A percentile compares a stretch with the other conserved stretches of the same genome.
These are phyloP conservation scores for Xiphophorus maculatus DNA, from an alignment of 2,113 vertebrate genomes.

Conservation along the genomic window DNA sequence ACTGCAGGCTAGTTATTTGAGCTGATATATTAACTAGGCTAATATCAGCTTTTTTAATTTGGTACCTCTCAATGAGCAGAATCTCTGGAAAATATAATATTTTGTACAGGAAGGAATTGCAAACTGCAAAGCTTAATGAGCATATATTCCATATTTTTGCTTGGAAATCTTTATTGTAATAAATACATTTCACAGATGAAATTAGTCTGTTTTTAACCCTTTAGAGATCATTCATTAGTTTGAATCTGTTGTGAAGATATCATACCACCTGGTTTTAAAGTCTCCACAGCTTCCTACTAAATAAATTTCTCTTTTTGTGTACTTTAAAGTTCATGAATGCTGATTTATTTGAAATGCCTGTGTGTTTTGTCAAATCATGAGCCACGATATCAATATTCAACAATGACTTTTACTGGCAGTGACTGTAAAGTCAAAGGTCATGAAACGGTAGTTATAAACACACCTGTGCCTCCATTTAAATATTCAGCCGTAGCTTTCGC, in stretches of 20 bases:
- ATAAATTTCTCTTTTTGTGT: too few relatives aligned
- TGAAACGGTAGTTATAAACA: slow-evolving; percentile 18
- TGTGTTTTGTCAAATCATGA: neutral
- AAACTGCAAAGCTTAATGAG: neutral
- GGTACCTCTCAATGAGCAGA: neutral
- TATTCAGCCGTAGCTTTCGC: slow-evolving; percentile 55
- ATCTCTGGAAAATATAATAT: neutral
- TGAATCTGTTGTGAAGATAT: neutral
- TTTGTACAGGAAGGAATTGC: neutral
- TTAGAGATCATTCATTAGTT: neutral
- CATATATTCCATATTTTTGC: neutral
- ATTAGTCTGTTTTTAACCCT: neutral
- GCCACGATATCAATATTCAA: slow-evolving; percentile 5
- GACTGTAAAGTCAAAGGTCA: slow-evolving; percentile 39
- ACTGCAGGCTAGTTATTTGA: neutral
- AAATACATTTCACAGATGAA: neutral
- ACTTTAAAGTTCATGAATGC: neutral
- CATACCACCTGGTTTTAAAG: neutral
- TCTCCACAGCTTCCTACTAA: too few relatives aligned
- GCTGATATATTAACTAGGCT: neutral
- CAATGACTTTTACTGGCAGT: neutral
- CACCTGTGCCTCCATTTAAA: slow-evolving; percentile 42
- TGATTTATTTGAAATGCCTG: neutral
- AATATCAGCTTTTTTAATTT: neutral
- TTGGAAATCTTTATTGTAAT: neutral